These are phyloP conservation scores for Bombus huntii DNA, from an alignment of 1,140 invertebrate genomes.

Conservation along the genomic window DNA sequence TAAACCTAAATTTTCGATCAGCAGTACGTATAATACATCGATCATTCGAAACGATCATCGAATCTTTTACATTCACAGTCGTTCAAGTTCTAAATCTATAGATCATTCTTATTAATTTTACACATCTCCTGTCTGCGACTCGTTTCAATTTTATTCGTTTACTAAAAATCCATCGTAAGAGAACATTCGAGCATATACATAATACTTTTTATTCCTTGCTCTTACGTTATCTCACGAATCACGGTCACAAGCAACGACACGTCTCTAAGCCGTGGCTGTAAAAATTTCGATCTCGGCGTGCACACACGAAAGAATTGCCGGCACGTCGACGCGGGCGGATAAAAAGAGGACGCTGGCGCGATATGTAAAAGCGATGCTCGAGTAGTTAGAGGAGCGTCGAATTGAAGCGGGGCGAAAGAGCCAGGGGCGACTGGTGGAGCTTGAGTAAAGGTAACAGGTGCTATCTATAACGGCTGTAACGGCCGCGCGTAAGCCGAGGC, in stretches of 20 bases:
- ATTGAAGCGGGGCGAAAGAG: conserved; percentile 59
- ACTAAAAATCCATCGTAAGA: no score
- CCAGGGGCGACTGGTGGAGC: conserved; percentile 49
- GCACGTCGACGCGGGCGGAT: background rate
- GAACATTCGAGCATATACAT: no score
- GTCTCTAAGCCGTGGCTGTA: background rate
- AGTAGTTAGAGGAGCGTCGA: conserved; percentile 61
- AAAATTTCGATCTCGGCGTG: background rate
- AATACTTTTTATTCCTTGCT: no score
- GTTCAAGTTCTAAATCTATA: no score
- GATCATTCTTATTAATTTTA: no score
- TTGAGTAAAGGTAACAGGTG: conserved; percentile 78
- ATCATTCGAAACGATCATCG: no score
- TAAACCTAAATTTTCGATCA: no score
- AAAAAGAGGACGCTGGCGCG: background rate
- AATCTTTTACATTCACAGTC: no score
- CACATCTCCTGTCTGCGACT: no score
- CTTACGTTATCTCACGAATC: background rate
- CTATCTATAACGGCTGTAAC: conserved; percentile 71
- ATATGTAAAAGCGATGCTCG: conserved; percentile 66
- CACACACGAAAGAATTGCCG: conserved; percentile 12
- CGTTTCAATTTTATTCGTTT: no score
- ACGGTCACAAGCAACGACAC: background rate
- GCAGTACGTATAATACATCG: no score
- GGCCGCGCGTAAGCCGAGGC: conserved; percentile 60